phyloP scores from a whole-genome alignment of 2,888 invertebrate genomes.

The Agriopis leucophaearia region DNA sequence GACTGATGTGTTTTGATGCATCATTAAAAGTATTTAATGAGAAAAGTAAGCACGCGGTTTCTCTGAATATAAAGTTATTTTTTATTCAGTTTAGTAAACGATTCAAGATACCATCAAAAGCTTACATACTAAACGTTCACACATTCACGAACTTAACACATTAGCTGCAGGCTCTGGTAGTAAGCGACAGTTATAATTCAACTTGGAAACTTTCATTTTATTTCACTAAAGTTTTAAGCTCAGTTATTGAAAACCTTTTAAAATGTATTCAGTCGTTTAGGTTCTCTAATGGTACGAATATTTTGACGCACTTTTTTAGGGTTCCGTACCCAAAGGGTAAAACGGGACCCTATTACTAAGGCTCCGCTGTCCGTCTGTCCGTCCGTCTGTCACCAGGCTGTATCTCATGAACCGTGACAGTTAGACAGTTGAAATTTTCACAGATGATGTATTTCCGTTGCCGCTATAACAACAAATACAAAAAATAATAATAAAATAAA shows the following conservation, averaged over 20 bases:
- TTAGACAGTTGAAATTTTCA: too few species aligned
- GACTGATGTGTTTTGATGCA: too few species aligned
- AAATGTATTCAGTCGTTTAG: slow-evolving; percentile 9
- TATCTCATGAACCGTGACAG: too few species aligned
- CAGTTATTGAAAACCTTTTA: slow-evolving; percentile 14
- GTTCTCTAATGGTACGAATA: not conserved
- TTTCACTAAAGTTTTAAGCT: slow-evolving; percentile 16
- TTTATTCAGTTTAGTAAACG: not conserved
- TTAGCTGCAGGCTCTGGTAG: slow-evolving; percentile 6
- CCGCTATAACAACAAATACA: too few species aligned
- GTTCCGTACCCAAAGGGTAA: too few species aligned
- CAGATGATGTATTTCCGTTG: too few species aligned
- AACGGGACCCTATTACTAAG: too few species aligned
- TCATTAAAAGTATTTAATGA: too few species aligned
- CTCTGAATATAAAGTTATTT: not conserved
- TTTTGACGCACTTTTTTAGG: slow-evolving; percentile 11
- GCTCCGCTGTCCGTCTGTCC: too few species aligned
- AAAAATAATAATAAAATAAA: too few species aligned
- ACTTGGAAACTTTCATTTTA: slow-evolving; percentile 18
- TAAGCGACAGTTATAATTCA: slow-evolving; percentile 4
- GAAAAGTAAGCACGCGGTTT: too few species aligned
- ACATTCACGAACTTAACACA: slow-evolving; percentile 11
- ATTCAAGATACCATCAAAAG: not conserved
- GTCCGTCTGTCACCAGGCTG: too few species aligned
- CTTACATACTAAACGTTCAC: not conserved